Evolutionary conservation across 2,797 vertebrate genomes (phyloP), one percentile per base, ranked within the genome.

Genomic region (Australoheros facetus): DNA sequence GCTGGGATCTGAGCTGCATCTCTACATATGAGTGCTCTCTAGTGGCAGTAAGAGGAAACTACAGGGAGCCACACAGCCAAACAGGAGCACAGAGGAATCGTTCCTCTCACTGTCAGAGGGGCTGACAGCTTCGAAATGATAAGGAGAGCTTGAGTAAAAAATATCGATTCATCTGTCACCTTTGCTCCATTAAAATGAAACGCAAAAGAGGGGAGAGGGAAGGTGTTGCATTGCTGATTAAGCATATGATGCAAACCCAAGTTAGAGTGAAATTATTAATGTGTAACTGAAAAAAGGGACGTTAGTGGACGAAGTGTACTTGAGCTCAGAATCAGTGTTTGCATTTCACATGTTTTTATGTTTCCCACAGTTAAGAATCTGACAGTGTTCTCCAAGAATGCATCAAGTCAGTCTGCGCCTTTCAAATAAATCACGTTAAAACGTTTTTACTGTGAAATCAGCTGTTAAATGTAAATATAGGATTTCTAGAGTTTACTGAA

Each of bases 21-120:
- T 73, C 89, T 88, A 72, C 82, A 86, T 82, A 55, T 60, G 81
- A 92, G 79, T 87, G 92, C 88, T 56, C 93, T 92, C 94, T 93
- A 86, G 91, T 94, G 94, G 93, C 76, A 6, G 32, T 34, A 23
- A 30, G 21, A 17, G 48, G 23, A 30, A 80, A 85, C 62, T 88
- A 53, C 70, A 74, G 55, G 28, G 23, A 14, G 28, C 28, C 57
- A 51, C 16, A 55, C 4, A 32, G 37, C 28, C 79, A 26, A 78
- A 77, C n/a, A 28, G 37, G 7, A 37, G 55, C 13, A 17, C n/a
- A 26, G 1, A 59, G 19, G 66, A 76, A 57, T 81, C 37, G 81
- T 90, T 84, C 53, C 30, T 87, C 78, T 71, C 51, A 3, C 16
- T 84, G 75, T 62, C 55, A 77, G 80, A 77, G 62, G 45, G 39